These are phyloP conservation scores for Melanocharis versteri DNA, from an alignment of 2,113 vertebrate species.

Conservation along the genomic window DNA sequence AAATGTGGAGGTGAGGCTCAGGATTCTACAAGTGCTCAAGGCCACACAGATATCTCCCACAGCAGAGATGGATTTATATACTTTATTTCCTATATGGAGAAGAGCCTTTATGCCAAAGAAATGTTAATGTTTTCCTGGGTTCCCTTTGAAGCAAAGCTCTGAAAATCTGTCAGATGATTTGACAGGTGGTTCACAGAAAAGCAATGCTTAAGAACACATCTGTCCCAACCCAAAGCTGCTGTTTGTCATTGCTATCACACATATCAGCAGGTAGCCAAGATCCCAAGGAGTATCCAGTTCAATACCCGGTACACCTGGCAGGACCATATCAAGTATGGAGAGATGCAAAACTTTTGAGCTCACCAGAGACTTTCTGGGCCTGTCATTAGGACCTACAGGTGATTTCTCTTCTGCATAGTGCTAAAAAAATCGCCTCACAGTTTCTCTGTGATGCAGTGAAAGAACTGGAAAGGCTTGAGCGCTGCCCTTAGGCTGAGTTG, in stretches of 20 bases:
- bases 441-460: neutral
- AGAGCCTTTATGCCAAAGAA: neutral
- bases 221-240: neutral
- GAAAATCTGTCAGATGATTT: neutral
- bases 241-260: neutral
- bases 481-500: neutral
- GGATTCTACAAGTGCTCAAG: neutral
- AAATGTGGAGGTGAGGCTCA: neutral
- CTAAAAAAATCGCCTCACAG: neutral
- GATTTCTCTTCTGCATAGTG: neutral
- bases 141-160: neutral
- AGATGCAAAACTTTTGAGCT: neutral
- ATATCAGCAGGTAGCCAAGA: neutral
- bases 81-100: neutral
- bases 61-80: neutral
- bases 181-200: neutral
- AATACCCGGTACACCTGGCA: neutral
- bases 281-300: neutral
- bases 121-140: neutral
- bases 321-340: neutral
- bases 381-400: neutral
- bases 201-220: neutral
- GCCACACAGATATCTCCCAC: neutral
- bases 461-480: neutral
- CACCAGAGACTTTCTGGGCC: neutral